Conservation (phyloP, 2,888 invertebrate genomes). For the Dasysyrphus albostriatus region DNA sequence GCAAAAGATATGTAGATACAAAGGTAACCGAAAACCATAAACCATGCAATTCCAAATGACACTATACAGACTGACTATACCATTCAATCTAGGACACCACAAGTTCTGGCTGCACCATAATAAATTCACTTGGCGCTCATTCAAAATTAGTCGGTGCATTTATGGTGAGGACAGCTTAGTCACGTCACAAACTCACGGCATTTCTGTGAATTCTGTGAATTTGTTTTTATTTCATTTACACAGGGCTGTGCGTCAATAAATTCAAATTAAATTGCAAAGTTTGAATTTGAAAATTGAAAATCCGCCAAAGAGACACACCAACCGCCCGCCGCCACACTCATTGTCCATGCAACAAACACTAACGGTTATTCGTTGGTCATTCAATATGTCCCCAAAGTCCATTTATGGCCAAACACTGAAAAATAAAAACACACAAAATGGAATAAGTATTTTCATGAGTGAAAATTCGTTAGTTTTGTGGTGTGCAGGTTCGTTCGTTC, state of each 20-base stretch:
- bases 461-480: constrained; percentile 47
- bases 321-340: background rate
- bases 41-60: constrained; percentile 71
- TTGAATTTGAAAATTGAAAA: constrained; percentile 57
- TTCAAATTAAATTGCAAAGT: constrained; percentile 68
- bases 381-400: constrained; percentile 42
- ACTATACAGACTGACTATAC: constrained; percentile 40
- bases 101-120: constrained; percentile 48
- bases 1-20: constrained; percentile 28
- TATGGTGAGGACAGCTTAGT: constrained; percentile 29
- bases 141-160: constrained; percentile 62
- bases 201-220: background rate
- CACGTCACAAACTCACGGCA: constrained; percentile 31
- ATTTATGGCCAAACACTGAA: constrained; percentile 28
- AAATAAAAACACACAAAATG: background rate
- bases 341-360: background rate
- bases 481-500: background rate
- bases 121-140: constrained; percentile 67
- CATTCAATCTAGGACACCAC: constrained; percentile 67
- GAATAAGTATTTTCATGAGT: constrained; percentile 48
- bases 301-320: constrained; percentile 17
- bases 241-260: constrained; percentile 59
- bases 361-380: background rate
- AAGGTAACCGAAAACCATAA: constrained; percentile 71
- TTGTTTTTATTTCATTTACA: constrained; percentile 16